Conservation (phyloP, 2,797 vertebrate genomes). For the Diceros bicornis region DNA sequence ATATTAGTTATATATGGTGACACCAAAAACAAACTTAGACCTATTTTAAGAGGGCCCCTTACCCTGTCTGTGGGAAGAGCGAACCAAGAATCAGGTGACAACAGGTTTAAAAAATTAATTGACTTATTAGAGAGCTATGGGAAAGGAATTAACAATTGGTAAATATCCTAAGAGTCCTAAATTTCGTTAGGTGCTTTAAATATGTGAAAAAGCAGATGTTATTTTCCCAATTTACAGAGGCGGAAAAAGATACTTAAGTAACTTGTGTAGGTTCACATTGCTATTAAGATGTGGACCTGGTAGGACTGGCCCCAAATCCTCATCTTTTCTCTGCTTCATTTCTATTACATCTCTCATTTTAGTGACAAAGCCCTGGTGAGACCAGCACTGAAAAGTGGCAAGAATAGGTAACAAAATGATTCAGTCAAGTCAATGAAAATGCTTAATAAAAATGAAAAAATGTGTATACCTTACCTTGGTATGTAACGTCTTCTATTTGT, state of each 20-base stretch:
- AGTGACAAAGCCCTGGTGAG: neutral
- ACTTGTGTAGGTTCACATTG: neutral
- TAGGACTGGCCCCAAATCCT: neutral
- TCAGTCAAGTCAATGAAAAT: constrained; percentile 39
- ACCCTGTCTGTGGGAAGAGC: neutral
- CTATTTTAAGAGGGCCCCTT: neutral
- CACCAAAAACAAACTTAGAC: neutral
- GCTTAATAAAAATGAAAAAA: neutral
- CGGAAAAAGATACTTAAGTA: neutral
- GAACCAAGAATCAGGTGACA: neutral
- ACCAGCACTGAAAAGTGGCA: neutral
- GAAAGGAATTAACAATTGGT: neutral
- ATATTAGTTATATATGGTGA: neutral
- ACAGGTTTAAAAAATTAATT: constrained; percentile 23
- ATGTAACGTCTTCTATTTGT: neutral
- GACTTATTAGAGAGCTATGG: neutral
- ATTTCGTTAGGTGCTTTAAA: neutral
- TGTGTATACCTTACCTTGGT: neutral
- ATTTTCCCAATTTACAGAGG: neutral
- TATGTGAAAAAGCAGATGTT: neutral
- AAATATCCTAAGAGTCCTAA: neutral
- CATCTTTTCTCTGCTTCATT: neutral
- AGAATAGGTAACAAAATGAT: neutral
- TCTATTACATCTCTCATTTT: neutral
- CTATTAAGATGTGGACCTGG: neutral